Evolutionary conservation across 2,888 invertebrate species (phyloP).

Genomic region (Argyresthia goedartella): DNA sequence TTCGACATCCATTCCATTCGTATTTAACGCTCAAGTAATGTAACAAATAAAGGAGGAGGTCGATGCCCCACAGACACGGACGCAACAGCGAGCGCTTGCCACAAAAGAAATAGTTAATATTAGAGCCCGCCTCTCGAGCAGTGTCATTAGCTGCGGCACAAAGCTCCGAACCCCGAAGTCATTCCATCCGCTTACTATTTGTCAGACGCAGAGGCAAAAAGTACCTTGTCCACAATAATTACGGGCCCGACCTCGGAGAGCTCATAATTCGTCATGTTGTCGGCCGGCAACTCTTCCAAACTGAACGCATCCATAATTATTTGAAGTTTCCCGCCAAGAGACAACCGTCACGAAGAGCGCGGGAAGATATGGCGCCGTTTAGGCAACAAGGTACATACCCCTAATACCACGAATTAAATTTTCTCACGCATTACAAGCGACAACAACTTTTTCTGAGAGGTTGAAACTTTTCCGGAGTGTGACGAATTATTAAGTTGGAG

Average conservation of each 20-base stretch:
- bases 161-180: conserved; percentile 57
- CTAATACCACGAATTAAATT: background rate
- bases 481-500: too few relatives aligned
- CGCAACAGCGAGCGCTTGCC: conserved; percentile 44
- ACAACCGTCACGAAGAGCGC: conserved; percentile 35
- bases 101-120: conserved; percentile 69
- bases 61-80: conserved; percentile 50
- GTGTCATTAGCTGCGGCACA: conserved; percentile 66
- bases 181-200: conserved; percentile 66
- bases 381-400: background rate
- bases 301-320: conserved; percentile 55
- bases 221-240: conserved; percentile 69
- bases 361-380: conserved; percentile 26
- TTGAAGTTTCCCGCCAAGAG: conserved; percentile 57
- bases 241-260: conserved; percentile 62
- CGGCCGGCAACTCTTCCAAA: conserved; percentile 55
- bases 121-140: conserved; percentile 52
- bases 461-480: too few relatives aligned
- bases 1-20: conserved; percentile 53
- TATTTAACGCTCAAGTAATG: conserved; percentile 62
- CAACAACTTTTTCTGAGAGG: too few relatives aligned
- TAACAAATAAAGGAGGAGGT: conserved; percentile 60
- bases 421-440: background rate
- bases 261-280: conserved; percentile 69
- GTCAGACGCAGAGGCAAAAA: conserved; percentile 57